Evolutionary conservation across 1,140 invertebrate species (phyloP).

Genomic region (Tetragonula clypearis): DNA sequence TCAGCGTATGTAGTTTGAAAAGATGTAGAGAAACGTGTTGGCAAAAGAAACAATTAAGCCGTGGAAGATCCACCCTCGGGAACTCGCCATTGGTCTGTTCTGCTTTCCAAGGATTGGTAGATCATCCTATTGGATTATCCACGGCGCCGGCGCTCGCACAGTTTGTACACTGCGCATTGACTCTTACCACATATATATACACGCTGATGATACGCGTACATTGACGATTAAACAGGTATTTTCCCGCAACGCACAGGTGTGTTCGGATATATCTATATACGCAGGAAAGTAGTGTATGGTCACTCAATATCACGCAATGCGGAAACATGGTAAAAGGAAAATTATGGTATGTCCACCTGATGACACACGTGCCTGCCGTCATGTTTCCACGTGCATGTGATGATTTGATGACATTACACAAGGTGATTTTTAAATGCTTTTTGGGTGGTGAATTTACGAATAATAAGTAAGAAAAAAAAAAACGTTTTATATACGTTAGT

Average conservation of each 20-base stretch:
- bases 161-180: slow-evolving; percentile 61
- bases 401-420: neutral
- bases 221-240: neutral
- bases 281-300: neutral
- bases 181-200: neutral
- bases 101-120: slow-evolving; percentile 77
- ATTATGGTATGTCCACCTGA: slow-evolving; percentile 24
- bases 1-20: neutral
- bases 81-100: slow-evolving; percentile 71
- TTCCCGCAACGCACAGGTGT: neutral
- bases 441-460: too few species aligned
- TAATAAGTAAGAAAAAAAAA: too few species aligned
- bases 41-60: slow-evolving; percentile 51
- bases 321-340: slow-evolving; percentile 33
- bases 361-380: slow-evolving; percentile 58
- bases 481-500: too few species aligned
- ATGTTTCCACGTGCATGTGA: slow-evolving; percentile 1
- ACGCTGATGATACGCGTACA: neutral
- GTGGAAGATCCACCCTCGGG: slow-evolving; percentile 61
- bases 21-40: neutral
- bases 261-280: neutral
- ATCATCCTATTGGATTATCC: slow-evolving; percentile 81
- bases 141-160: slow-evolving; percentile 75
- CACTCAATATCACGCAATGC: slow-evolving; percentile 28
- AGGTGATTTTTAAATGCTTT: neutral